Conservation (phyloP, 2,888 invertebrate genomes). For the Seira musarum region DNA sequence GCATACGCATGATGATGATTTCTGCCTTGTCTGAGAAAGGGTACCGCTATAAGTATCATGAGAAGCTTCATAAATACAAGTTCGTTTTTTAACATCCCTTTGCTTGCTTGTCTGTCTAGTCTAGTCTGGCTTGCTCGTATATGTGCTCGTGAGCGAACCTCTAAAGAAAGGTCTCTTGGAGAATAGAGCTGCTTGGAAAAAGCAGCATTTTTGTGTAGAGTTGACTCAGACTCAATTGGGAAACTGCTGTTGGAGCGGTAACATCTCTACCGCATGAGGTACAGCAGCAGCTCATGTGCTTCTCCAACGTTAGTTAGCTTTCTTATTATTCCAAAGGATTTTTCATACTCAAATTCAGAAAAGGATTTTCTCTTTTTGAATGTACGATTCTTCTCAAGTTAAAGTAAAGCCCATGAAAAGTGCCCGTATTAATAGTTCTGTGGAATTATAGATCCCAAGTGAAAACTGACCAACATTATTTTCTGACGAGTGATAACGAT, state of each 20-base stretch:
- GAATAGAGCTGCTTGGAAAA: conserved; percentile 43
- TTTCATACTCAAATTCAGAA: too few species aligned
- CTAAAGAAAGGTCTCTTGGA: background rate
- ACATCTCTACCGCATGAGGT: conserved; percentile 17
- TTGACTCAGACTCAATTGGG: conserved; percentile 49
- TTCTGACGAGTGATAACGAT: too few species aligned
- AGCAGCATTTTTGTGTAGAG: conserved; percentile 32
- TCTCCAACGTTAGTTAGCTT: background rate
- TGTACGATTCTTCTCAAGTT: too few species aligned
- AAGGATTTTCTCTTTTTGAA: too few species aligned
- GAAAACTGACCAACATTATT: too few species aligned
- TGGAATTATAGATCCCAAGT: too few species aligned
- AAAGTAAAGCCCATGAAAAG: too few species aligned
- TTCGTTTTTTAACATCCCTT: background rate
- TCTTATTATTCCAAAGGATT: background rate
- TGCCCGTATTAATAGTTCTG: too few species aligned
- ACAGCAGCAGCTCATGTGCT: background rate
- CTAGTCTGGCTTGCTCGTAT: background rate
- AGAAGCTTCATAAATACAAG: background rate
- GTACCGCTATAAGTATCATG: conserved; percentile 53
- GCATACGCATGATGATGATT: too few species aligned
- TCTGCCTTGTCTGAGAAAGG: conserved; percentile 59
- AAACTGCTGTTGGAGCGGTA: conserved; percentile 55
- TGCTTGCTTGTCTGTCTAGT: background rate
- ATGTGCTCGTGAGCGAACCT: background rate